Evolutionary conservation across 2,797 vertebrate genomes (phyloP).

Genomic region (Bryconaethiops microstoma): DNA sequence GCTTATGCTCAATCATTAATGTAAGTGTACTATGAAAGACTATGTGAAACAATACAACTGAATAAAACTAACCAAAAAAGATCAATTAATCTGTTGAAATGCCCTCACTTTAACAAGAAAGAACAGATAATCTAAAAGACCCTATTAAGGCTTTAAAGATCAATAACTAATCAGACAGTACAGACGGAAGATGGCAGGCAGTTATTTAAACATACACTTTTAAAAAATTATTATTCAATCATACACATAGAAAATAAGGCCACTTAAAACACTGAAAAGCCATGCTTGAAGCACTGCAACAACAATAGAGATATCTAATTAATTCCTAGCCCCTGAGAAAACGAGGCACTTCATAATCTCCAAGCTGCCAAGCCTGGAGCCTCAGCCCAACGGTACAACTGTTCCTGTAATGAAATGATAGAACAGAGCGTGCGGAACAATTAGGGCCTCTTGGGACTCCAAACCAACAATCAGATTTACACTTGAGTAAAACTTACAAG

Average conservation of each 20-base stretch:
- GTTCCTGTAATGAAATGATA: conserved; percentile 28
- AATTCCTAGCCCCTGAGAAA: conserved; percentile 49
- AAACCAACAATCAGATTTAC: conserved; percentile 5
- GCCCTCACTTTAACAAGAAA: background rate
- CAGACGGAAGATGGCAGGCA: background rate
- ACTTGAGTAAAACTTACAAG: background rate
- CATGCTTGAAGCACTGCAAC: conserved; percentile 1
- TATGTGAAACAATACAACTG: too few relatives aligned
- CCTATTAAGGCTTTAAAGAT: background rate
- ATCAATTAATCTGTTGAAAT: background rate
- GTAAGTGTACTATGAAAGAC: too few relatives aligned
- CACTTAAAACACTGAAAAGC: background rate
- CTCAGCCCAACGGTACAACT: conserved; percentile 80
- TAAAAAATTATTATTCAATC: background rate
- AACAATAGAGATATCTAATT: conserved; percentile 26
- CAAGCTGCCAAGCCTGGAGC: conserved; percentile 54
- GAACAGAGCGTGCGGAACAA: conserved; percentile 4
- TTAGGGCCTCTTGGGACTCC: conserved; percentile 42
- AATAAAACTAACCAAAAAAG: too few relatives aligned
- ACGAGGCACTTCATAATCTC: conserved; percentile 1
- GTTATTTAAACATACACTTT: background rate
- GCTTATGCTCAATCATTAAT: too few relatives aligned
- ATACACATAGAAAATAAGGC: too few relatives aligned
- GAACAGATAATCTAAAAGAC: background rate
- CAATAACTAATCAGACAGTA: background rate